Evolutionary conservation across 2,113 vertebrate species (phyloP), one percentile per base, ranked within the genome.

Genomic region (Nycticryphes semicollaris): DNA sequence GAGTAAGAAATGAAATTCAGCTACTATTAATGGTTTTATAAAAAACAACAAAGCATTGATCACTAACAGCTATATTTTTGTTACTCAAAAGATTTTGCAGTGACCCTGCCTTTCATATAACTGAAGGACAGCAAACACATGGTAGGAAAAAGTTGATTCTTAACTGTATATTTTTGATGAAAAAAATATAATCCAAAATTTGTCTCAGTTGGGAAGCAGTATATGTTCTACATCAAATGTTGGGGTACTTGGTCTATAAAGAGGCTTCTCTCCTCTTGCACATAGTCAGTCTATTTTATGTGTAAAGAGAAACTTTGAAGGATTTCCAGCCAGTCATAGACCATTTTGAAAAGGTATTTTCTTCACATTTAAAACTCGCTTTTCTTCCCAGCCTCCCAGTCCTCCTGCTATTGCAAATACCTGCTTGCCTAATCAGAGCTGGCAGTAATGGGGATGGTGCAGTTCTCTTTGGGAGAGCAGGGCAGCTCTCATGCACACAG

Each of bases 1-100:
- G 73, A 94, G 33, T 83, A 57, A 93, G 74, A 53, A 60, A 60
- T 57, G 50, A 83, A 91, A 84, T 62, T 75, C 53, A 90, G 45
- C 50, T 91, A 6, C 33, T 76, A 62, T 50, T 95, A 82, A 89
- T 69, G 41, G 72, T 25, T 25, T 60, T n/a, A 37, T 45, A 20
- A 85, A 67, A 60, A 56, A 37, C 16, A 45, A 19, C 24, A 54
- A 57, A 33, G 7, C 24, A 85, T 31, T 59, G 53, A 83, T 85
- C 27, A 28, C 35, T 41, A 73, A 83, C 35, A 80, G 54, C 23
- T 79, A 39, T 1, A 6, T 4, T 80, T 88, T 17, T 63, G 16
- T 73, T 86, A 82, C 67, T 66, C 33, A 64, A 45, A 59, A 45
- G 9, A 8, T 31, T 53, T 45, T 76, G 39, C 45, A 74, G 63